Evolutionary conservation across 1,140 invertebrate genomes (phyloP).

Genomic region (Drosophila biarmipes): DNA sequence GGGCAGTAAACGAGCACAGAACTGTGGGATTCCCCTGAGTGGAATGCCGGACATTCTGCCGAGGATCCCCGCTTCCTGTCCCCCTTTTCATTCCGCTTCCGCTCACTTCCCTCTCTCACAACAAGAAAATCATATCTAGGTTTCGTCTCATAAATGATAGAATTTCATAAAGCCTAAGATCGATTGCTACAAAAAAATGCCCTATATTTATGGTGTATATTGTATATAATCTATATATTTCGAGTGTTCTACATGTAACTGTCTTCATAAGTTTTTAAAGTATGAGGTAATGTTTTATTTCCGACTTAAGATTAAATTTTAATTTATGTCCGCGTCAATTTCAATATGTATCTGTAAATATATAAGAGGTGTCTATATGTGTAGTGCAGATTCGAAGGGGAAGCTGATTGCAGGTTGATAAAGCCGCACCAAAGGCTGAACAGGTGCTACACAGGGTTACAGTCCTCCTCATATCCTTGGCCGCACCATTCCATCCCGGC

Average conservation of each 20-base stretch:
- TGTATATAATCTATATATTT: constrained; percentile 40
- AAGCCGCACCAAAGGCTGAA: constrained; percentile 7
- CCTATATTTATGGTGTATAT: constrained; percentile 45
- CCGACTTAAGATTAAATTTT: constrained; percentile 57
- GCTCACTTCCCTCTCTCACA: neutral
- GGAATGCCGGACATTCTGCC: neutral
- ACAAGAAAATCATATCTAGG: constrained; percentile 1
- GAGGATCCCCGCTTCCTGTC: neutral
- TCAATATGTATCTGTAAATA: constrained; percentile 33
- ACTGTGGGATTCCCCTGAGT: neutral
- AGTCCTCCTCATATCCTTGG: too few species aligned
- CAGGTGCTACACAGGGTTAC: too few species aligned
- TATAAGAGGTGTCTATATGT: constrained; percentile 18
- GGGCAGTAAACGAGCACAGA: constrained; percentile 15
- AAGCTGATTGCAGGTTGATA: constrained; percentile 9
- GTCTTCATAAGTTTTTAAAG: constrained; percentile 79
- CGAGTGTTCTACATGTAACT: constrained; percentile 61
- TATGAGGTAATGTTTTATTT: constrained; percentile 82
- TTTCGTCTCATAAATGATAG: constrained; percentile 26
- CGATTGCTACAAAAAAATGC: constrained; percentile 51
- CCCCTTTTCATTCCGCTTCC: neutral
- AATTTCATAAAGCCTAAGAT: constrained; percentile 47
- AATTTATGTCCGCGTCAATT: constrained; percentile 33
- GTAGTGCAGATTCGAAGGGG: constrained; percentile 11
- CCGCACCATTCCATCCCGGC: constrained; percentile 2